Base-by-base conservation (phyloP, 2,888 invertebrate species). In the Athalia cordata region DNA sequence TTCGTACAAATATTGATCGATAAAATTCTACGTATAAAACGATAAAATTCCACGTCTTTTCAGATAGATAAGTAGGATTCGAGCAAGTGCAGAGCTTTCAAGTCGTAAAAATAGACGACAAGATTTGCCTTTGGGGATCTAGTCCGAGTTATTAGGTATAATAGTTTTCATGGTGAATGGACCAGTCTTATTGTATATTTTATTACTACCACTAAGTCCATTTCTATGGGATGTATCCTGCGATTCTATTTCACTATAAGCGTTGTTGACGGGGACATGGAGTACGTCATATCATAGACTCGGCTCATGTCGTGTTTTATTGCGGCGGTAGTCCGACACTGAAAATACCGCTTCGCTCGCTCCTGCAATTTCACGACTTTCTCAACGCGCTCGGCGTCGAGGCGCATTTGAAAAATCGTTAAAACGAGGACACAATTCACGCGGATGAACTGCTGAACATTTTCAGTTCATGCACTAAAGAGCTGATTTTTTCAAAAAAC, bases 51-150 rank as follows among this genome's bases (percentile, higher is more conserved):
- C 57, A 29, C 29, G 2, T 13, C n/a, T 2, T 59, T 11, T 59
- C 47, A 13, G 8, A 45, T 6, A 59, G 67, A 55, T 55, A 59
- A 72, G 72, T 7, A 72, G 7, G 57, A 45, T 47, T 72, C 45
- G 13, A 59, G 11, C 57, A 11, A 45, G 72, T 72, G 72, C 45
- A 47, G 59, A 72, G 72, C 72, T 72, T 45, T 72, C 57, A 72
- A 72, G 72, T 59, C 57, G 72, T 72, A 57, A 72, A 59, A 72
- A 72, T 72, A 57, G 6, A 45, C 59, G 72, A 45, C 59, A 72
- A 72, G 72, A 59, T 59, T 59, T 72, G 43, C n/a, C 52, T 8
- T 11, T 7, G 72, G 57, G 59, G 72, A 29, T 72, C 59, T 59
- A 13, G 55, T 70, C 43, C 29, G 8, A 55, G 43, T 57, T 13